Percentiles rank a stretch among this genome's conserved stretches.
phyloP scores from a whole-genome alignment of 2,888 invertebrate genomes.

The Volucella zonaria region DNA sequence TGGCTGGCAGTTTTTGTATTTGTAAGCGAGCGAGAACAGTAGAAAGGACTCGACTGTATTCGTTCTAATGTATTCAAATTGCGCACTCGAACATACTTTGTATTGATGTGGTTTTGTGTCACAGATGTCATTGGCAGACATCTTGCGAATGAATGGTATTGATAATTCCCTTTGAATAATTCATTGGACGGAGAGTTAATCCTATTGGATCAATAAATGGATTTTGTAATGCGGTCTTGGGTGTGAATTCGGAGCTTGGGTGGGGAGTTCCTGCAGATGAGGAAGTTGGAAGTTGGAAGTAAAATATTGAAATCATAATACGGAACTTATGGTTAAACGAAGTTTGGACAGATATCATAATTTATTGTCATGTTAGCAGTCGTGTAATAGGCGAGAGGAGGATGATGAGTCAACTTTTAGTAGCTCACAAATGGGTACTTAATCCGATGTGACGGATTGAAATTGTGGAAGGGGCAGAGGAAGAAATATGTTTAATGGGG shows the following conservation, averaged over 20 bases:
- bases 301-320: conserved; percentile 54
- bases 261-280: background rate
- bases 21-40: background rate
- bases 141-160: conserved; percentile 45
- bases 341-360: conserved; percentile 53
- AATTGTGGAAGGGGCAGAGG: background rate
- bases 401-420: background rate
- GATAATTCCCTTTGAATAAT: conserved; percentile 52
- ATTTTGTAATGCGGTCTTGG: conserved; percentile 20
- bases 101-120: conserved; percentile 65
- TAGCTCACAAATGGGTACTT: background rate
- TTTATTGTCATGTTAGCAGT: conserved; percentile 63
- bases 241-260: background rate
- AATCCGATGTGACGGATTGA: background rate
- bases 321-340: conserved; percentile 33
- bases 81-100: conserved; percentile 52
- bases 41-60: background rate
- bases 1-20: conserved; percentile 3
- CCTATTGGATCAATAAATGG: conserved; percentile 61
- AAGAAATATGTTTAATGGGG: no score
- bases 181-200: conserved; percentile 66
- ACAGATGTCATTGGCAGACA: conserved; percentile 70
- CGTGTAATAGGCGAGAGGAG: conserved; percentile 11
- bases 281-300: conserved; percentile 4
- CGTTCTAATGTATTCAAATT: conserved; percentile 60